Conservation (phyloP, 2,113 vertebrate species). For the Osmerus mordax region DNA sequence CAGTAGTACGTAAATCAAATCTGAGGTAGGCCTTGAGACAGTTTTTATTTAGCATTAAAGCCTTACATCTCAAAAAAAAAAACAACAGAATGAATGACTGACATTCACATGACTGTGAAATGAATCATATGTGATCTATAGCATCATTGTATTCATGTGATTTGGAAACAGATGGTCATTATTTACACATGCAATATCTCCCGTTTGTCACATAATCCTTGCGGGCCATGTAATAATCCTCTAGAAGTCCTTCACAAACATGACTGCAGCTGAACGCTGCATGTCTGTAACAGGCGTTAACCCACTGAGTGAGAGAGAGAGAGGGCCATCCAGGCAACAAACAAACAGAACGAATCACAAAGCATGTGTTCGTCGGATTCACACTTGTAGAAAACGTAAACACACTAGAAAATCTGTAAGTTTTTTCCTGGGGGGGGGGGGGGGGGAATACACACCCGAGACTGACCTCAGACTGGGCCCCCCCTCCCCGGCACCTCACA, state of each 20-base stretch:
- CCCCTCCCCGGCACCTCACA: slow-evolving; percentile 37
- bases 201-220: background rate
- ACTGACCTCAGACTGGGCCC: background rate
- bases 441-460: background rate
- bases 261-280: background rate
- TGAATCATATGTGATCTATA: no score
- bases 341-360: no score
- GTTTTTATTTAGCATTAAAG: background rate
- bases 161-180: background rate
- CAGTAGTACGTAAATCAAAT: background rate
- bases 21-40: background rate
- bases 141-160: background rate
- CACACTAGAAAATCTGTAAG: no score
- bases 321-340: no score
- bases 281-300: no score
- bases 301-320: no score
- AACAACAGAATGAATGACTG: no score
- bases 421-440: background rate
- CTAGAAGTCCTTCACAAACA: background rate
- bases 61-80: background rate
- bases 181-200: background rate
- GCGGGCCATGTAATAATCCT: background rate
- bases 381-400: no score
- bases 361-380: no score
- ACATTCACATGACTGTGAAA: background rate